Percentiles rank a stretch among this genome's conserved stretches.
phyloP scores from a whole-genome alignment of 2,113 vertebrate genomes.

The Eidolon helvum region DNA sequence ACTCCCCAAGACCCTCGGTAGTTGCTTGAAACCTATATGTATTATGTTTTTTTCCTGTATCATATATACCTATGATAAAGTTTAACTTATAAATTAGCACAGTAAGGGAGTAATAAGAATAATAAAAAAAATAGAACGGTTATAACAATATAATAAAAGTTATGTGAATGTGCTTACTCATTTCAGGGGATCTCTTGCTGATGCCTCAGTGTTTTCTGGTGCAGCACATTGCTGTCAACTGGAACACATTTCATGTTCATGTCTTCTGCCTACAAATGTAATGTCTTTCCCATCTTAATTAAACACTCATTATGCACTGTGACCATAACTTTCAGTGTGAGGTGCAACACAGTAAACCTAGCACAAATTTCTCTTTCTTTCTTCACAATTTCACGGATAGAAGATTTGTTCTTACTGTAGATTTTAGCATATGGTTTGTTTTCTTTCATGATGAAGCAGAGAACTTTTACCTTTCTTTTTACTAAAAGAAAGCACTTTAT shows the following conservation, averaged over 20 bases:
- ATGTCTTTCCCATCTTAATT: no score
- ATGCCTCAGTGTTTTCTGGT: not conserved
- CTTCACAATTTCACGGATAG: not conserved
- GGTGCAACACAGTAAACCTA: not conserved
- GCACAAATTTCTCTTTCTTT: not conserved
- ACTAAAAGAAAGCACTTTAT: no score
- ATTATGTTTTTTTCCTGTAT: not conserved
- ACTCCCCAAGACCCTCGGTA: not conserved
- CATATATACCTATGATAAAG: not conserved
- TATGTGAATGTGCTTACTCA: no score
- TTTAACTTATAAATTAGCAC: not conserved
- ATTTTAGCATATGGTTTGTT: not conserved
- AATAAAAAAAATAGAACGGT: not conserved
- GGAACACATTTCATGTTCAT: not conserved
- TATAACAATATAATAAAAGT: not conserved
- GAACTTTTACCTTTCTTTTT: no score
- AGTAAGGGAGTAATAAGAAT: not conserved
- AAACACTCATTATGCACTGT: not conserved
- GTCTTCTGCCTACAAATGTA: no score
- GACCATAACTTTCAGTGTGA: not conserved
- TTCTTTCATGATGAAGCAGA: not conserved
- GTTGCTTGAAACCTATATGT: not conserved
- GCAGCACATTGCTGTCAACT: not conserved
- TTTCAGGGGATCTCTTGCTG: not conserved
- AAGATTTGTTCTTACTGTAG: not conserved